Evolutionary conservation across 2,888 invertebrate genomes (phyloP).

Genomic region (Hirtodrosophila duncani): DNA sequence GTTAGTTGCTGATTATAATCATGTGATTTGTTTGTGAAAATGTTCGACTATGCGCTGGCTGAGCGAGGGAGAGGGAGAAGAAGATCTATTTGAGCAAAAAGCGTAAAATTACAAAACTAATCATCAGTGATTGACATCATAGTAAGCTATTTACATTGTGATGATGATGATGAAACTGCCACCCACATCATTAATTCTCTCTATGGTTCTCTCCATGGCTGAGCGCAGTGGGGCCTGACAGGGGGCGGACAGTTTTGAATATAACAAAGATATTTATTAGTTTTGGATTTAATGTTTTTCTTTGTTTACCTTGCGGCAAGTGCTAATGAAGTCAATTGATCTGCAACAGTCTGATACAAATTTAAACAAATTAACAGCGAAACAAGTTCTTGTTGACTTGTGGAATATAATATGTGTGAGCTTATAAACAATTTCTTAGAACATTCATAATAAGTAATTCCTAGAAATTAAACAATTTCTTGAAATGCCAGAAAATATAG

Average conservation of each 20-base stretch:
- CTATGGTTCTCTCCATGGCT: not conserved
- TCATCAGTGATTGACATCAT: slow-evolving; percentile 15
- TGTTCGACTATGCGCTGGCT: too few species aligned
- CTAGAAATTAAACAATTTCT: too few species aligned
- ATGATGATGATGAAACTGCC: slow-evolving; percentile 3
- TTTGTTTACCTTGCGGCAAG: slow-evolving; percentile 33
- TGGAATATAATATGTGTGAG: slow-evolving; percentile 3
- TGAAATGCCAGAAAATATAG: too few species aligned
- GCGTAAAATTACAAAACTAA: slow-evolving; percentile 39
- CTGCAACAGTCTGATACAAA: not conserved
- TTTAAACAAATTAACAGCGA: too few species aligned
- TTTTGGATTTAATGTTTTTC: slow-evolving; percentile 1
- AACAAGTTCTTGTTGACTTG: too few species aligned
- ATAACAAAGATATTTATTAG: slow-evolving; percentile 4
- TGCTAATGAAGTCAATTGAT: slow-evolving; percentile 38
- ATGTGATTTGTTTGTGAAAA: slow-evolving; percentile 29
- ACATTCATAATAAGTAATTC: too few species aligned
- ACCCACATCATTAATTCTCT: slow-evolving; percentile 5
- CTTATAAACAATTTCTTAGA: slow-evolving; percentile 1
- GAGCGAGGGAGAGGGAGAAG: too few species aligned
- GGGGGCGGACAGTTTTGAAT: not conserved
- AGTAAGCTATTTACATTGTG: slow-evolving; percentile 17
- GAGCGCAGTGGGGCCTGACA: slow-evolving; percentile 37
- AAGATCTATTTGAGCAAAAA: slow-evolving; percentile 13
- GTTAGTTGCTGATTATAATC: slow-evolving; percentile 77